Percentiles rank a stretch among this genome's conserved stretches.
Evolutionary conservation across 2,888 invertebrate genomes (phyloP).

Genomic region (Macropis europaea): DNA sequence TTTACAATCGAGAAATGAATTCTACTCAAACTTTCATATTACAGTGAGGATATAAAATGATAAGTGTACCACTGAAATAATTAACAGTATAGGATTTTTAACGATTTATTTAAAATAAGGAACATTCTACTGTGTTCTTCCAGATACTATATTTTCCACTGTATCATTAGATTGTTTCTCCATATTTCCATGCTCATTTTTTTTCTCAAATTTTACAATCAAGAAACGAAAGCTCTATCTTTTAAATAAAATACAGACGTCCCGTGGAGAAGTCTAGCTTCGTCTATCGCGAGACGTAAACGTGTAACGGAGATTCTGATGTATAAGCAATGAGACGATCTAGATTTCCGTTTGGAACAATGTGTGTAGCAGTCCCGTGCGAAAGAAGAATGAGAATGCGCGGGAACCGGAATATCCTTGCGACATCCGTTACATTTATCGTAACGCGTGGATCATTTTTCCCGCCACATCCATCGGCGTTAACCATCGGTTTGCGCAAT

Average conservation of each 20-base stretch:
- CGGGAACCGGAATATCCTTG: constrained; percentile 40
- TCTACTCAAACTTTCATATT: too few relatives aligned
- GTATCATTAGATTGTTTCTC: too few relatives aligned
- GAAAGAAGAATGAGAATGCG: constrained; percentile 39
- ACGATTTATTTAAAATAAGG: too few relatives aligned
- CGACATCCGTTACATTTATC: constrained; percentile 34
- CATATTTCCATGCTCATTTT: too few relatives aligned
- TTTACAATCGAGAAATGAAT: too few relatives aligned
- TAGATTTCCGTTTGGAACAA: constrained; percentile 35
- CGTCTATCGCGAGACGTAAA: constrained; percentile 6
- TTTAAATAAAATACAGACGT: background rate
- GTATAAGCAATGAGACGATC: constrained; percentile 41
- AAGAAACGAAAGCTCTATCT: background rate
- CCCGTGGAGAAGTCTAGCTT: background rate
- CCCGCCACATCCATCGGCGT: constrained; percentile 42
- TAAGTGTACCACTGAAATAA: too few relatives aligned
- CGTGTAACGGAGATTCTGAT: constrained; percentile 28
- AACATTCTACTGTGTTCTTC: too few relatives aligned
- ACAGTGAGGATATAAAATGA: too few relatives aligned
- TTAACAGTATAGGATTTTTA: too few relatives aligned
- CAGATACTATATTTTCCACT: too few relatives aligned
- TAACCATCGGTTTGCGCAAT: constrained; percentile 30
- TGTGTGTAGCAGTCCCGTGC: constrained; percentile 15
- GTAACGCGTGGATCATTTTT: constrained; percentile 30
- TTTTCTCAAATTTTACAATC: too few relatives aligned